Conservation (phyloP, 2,113 vertebrate genomes). For the Canis aureus region DNA sequence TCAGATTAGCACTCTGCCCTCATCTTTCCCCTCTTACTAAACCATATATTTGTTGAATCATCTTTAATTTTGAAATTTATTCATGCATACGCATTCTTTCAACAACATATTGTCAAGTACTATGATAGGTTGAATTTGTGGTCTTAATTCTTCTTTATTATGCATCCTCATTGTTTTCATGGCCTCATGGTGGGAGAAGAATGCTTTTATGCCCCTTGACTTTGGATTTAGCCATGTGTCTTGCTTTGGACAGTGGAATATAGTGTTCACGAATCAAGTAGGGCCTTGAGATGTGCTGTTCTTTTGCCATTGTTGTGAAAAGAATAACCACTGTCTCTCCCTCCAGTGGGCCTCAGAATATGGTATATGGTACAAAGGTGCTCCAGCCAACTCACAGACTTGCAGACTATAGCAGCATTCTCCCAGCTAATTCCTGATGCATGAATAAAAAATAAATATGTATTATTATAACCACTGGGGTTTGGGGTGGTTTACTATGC, state of each 20-base stretch:
- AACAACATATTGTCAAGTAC: not conserved
- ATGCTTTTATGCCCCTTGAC: not conserved
- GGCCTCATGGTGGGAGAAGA: not conserved
- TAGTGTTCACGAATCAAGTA: not conserved
- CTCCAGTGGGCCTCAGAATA: not conserved
- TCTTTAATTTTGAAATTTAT: conserved; percentile 9
- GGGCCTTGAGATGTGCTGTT: not conserved
- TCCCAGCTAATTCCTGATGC: not conserved
- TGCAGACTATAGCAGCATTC: not conserved
- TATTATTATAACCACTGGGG: not conserved
- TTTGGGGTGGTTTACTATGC: not conserved
- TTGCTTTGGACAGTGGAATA: not conserved
- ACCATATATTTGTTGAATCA: not conserved
- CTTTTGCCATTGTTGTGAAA: not conserved
- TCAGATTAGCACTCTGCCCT: not conserved
- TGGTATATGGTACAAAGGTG: not conserved
- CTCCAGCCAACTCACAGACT: not conserved
- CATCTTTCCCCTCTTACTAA: not conserved
- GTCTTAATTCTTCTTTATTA: not conserved
- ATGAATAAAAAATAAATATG: not conserved
- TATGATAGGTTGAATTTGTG: not conserved
- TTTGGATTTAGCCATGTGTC: not conserved
- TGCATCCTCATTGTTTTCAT: not conserved
- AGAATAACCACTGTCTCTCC: not conserved
- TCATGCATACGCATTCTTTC: not conserved